A percentile compares a stretch with the other conserved stretches of the same genome.
Conservation (phyloP, 2,888 invertebrate species). For the Athalia cordata region DNA sequence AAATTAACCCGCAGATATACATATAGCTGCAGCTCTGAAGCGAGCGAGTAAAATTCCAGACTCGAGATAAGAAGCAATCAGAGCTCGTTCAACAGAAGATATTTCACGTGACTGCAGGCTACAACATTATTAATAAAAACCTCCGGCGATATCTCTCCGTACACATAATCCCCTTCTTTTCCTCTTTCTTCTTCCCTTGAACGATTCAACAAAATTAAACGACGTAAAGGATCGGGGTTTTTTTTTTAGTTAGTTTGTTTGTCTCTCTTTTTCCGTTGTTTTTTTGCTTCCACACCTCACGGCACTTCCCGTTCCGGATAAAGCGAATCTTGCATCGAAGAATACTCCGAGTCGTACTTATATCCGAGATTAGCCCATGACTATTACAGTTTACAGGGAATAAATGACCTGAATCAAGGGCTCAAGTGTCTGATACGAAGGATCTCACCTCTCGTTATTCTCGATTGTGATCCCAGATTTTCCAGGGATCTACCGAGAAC, state of each 20-base stretch:
- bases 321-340: too few species aligned
- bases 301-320: too few species aligned
- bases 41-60: conserved; percentile 14
- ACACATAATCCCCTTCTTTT: conserved; percentile 18
- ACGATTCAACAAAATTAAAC: conserved; percentile 23
- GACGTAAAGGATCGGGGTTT: neutral
- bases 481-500: neutral
- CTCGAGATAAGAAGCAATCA: conserved; percentile 35
- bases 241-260: neutral
- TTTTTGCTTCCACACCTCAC: neutral
- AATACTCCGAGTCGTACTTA: too few species aligned
- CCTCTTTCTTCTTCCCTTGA: neutral
- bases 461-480: neutral
- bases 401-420: too few species aligned
- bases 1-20: neutral
- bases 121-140: conserved; percentile 35
- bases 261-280: neutral
- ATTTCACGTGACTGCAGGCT: conserved; percentile 25
- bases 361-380: too few species aligned
- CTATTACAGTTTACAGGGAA: too few species aligned
- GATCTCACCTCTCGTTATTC: conserved; percentile 18
- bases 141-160: conserved; percentile 27
- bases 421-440: neutral
- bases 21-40: neutral
- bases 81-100: neutral